These are phyloP conservation scores for Neoarius graeffei DNA, from an alignment of 2,113 vertebrate genomes.

Conservation along the genomic window DNA sequence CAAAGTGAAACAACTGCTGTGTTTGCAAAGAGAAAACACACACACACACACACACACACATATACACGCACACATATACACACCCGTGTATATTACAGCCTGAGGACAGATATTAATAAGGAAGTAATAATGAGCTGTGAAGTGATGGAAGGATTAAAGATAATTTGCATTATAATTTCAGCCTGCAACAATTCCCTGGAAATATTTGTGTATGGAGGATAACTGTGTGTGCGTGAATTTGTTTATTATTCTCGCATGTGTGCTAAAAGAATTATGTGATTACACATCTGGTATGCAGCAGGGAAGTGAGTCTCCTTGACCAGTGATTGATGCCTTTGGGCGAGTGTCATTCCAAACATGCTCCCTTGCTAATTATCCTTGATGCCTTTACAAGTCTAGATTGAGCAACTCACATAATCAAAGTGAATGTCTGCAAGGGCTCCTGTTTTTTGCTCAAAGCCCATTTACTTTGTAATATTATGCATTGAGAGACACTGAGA, in stretches of 20 bases:
- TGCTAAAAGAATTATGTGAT: slow-evolving; percentile 13
- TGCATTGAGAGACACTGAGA: slow-evolving; percentile 32
- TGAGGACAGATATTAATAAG: background rate
- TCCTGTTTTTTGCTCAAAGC: slow-evolving; percentile 33
- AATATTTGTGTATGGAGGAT: background rate
- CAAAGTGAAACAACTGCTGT: slow-evolving; percentile 7
- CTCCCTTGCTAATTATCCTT: slow-evolving; percentile 44
- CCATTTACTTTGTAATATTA: slow-evolving; percentile 35
- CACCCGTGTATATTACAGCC: slow-evolving; percentile 11
- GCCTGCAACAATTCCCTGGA: slow-evolving; percentile 6
- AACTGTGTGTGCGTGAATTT: background rate
- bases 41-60: too few relatives aligned
- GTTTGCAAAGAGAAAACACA: slow-evolving; percentile 1
- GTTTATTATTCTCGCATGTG: slow-evolving; percentile 20
- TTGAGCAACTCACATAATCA: slow-evolving; percentile 41
- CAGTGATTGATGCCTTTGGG: slow-evolving; percentile 34
- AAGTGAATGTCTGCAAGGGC: slow-evolving; percentile 28
- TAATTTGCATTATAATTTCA: slow-evolving; percentile 29
- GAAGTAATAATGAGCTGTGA: slow-evolving; percentile 17
- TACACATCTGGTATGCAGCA: slow-evolving; percentile 32
- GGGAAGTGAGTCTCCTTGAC: slow-evolving; percentile 34
- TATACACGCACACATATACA: too few relatives aligned
- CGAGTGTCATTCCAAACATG: slow-evolving; percentile 19
- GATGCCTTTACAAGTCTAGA: slow-evolving; percentile 35
- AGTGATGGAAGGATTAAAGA: background rate